Evolutionary conservation across 2,113 vertebrate genomes (phyloP), one percentile per base, ranked within the genome.

Genomic region (Rafetus swinhoei): DNA sequence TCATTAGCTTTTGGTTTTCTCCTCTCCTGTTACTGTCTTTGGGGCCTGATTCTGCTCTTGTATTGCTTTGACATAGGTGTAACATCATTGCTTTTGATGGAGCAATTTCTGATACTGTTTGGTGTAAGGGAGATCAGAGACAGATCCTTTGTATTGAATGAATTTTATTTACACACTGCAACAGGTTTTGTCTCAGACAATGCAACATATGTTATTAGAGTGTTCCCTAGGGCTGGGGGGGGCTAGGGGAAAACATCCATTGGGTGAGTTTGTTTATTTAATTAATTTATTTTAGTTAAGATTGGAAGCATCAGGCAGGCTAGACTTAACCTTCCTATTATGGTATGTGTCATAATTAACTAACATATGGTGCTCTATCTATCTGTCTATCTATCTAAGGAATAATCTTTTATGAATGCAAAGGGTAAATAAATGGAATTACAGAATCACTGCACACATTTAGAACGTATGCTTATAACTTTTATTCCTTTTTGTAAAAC

Each of bases 71-170:
- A 74, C n/a, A 4, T 1, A 22, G 39, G 8, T 2, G 65, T 35
- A 72, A 72, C 19, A 9, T n/a, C 39, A 50, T 1, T 85, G 54
- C 25, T 77, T 27, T 27, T 15, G 39, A 10, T 24, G 57, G 13
- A 81, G 10, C 0, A 0, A 85, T 62, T 77, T 77, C 24, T 77
- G 84, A 2, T 54, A 86, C n/a, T 1, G 29, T 35, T 32, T 7
- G 54, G 54, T 1, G 0, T 0, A 10, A 29, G 53, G 24, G 50
- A 69, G 53, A 59, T 0, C 11, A 84, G 56, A 82, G 50, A 2
- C 85, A 54, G 82, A 22, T 52, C 82, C 3, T 0, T 7, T 1
- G 0, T 0, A 0, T 14, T 76, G 12, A 45, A 59, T 0, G 8
- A 53, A 29, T 39, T 62, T 27, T 54, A 83, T n/a, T 54, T 2